A percentile compares a stretch with the other conserved stretches of the same genome.
Conservation (phyloP, 2,113 vertebrate genomes). For the Malaclemys terrapin region DNA sequence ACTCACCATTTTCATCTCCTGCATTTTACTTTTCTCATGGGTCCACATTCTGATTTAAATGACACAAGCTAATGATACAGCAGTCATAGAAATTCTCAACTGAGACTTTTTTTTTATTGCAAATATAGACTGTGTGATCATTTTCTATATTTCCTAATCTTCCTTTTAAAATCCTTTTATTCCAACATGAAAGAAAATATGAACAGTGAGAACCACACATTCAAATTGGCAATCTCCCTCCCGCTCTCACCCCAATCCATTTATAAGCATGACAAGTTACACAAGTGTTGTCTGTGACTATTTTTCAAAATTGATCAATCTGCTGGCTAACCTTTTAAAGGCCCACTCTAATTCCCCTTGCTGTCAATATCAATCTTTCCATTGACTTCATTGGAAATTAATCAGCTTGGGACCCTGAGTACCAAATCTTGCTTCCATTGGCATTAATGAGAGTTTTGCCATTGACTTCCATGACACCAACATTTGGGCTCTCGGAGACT, state of each 20-base stretch:
- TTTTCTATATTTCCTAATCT: background rate
- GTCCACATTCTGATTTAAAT: background rate
- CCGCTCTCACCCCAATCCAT: background rate
- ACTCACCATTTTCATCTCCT: background rate
- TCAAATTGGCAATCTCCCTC: background rate
- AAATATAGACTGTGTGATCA: background rate
- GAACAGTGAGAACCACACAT: background rate
- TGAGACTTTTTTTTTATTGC: slow-evolving; percentile 11
- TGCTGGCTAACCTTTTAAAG: background rate
- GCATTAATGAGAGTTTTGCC: background rate
- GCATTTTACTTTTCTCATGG: background rate
- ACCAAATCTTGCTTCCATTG: background rate
- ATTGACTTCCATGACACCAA: background rate
- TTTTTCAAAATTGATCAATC: background rate
- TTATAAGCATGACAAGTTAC: background rate
- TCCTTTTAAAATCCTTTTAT: slow-evolving; percentile 23
- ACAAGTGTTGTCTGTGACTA: background rate
- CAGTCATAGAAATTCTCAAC: background rate
- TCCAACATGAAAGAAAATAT: slow-evolving; percentile 9
- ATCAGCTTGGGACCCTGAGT: background rate
- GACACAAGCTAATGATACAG: background rate
- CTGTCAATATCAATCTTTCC: background rate
- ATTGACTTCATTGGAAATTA: background rate
- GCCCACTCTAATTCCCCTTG: background rate
- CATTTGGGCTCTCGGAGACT: background rate